Percentiles rank a stretch among this genome's conserved stretches.
phyloP scores from a whole-genome alignment of 1,140 invertebrate genomes.

The Sminthurides bifidus region DNA sequence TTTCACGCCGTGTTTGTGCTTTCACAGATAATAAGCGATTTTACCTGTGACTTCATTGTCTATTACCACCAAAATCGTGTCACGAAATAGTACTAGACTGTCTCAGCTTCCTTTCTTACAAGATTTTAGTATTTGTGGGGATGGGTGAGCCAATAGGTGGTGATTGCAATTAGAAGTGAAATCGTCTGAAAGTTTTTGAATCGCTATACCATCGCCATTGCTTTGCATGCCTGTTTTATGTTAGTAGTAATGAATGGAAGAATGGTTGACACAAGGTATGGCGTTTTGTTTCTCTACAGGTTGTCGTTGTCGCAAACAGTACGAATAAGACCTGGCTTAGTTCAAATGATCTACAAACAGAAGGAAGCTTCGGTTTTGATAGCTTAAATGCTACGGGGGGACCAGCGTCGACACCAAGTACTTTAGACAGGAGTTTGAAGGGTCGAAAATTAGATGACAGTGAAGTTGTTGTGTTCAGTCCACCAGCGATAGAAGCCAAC shows the following conservation, averaged over 20 bases:
- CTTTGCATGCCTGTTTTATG: too few relatives aligned
- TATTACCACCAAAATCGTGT: too few relatives aligned
- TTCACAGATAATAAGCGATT: not conserved
- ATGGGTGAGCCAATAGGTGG: too few relatives aligned
- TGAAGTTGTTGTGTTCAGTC: slow-evolving; percentile 41
- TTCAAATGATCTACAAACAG: slow-evolving; percentile 26
- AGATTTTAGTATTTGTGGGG: too few relatives aligned
- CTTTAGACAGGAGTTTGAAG: slow-evolving; percentile 45
- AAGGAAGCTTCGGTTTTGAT: slow-evolving; percentile 1
- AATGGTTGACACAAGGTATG: too few relatives aligned
- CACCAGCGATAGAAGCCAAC: slow-evolving; percentile 45
- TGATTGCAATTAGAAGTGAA: too few relatives aligned
- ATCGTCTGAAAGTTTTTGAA: too few relatives aligned
- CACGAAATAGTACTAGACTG: too few relatives aligned
- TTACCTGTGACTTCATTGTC: not conserved
- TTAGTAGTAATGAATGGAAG: too few relatives aligned
- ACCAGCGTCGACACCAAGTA: slow-evolving; percentile 20
- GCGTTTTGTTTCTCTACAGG: slow-evolving; percentile 14
- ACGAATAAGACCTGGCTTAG: slow-evolving; percentile 32
- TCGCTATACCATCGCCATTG: too few relatives aligned
- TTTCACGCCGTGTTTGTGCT: not conserved
- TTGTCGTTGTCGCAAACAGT: slow-evolving; percentile 31
- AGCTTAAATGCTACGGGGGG: not conserved
- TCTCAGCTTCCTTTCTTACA: too few relatives aligned
- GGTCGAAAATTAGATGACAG: slow-evolving; percentile 62